These are phyloP conservation scores for Erynnis tages DNA, from an alignment of 2,888 invertebrate species.

Conservation along the genomic window DNA sequence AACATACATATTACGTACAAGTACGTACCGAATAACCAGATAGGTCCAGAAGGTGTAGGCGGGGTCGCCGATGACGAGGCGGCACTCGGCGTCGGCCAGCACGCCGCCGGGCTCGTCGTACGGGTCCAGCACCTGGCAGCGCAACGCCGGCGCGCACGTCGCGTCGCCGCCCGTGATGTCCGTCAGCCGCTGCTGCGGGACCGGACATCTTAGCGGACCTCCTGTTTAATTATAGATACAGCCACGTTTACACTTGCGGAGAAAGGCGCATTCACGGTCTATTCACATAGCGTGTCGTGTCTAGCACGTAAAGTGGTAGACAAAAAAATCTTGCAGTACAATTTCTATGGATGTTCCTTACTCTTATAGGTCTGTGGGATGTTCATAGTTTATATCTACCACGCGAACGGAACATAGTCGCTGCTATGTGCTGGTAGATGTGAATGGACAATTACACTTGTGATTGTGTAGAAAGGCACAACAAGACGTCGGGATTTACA, in stretches of 20 bases:
- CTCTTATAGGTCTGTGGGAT: no score
- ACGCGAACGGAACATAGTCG: no score
- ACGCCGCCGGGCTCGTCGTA: constrained; percentile 85
- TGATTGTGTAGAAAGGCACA: no score
- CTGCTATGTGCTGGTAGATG: no score
- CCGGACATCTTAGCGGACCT: constrained; percentile 79
- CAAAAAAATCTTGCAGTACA: no score
- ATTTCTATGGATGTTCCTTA: no score
- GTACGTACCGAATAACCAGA: constrained; percentile 53
- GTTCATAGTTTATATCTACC: no score
- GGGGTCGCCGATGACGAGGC: constrained; percentile 83
- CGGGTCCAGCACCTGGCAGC: constrained; percentile 87
- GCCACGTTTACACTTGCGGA: neutral
- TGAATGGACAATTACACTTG: no score
- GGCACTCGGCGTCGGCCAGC: constrained; percentile 85
- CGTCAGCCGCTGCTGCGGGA: constrained; percentile 75
- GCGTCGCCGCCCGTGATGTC: constrained; percentile 55
- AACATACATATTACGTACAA: neutral
- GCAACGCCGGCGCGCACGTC: constrained; percentile 84
- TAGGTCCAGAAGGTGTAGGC: constrained; percentile 87
- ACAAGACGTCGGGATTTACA: no score
- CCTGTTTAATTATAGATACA: constrained; percentile 37
- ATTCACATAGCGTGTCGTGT: no score
- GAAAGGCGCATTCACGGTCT: no score
- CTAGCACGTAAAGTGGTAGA: no score